phyloP scores from a whole-genome alignment of 2,113 vertebrate species.

The Microcebus murinus region DNA sequence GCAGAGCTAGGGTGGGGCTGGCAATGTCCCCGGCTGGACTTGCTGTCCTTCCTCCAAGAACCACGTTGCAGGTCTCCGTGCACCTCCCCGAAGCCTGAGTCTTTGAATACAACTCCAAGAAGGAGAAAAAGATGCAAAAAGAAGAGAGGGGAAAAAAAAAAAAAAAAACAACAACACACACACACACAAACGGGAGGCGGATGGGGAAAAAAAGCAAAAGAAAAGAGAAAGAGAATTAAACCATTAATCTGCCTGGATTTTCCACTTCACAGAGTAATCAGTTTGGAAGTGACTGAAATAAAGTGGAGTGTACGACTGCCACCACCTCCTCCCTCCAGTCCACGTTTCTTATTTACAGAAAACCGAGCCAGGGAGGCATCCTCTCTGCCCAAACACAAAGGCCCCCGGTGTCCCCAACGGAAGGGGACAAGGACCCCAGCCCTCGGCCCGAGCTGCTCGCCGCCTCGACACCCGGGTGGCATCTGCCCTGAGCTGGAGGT shows the following conservation, averaged over 20 bases:
- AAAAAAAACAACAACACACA: not conserved
- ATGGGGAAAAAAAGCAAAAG: constrained; percentile 4
- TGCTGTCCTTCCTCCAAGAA: not conserved
- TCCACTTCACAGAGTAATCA: constrained; percentile 85
- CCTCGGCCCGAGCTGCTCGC: constrained; percentile 80
- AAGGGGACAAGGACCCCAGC: constrained; percentile 83
- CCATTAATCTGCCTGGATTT: constrained; percentile 86
- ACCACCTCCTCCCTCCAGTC: constrained; percentile 46
- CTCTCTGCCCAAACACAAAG: constrained; percentile 36
- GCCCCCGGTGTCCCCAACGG: constrained; percentile 49
- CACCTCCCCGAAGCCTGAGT: not conserved
- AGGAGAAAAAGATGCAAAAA: constrained; percentile 21
- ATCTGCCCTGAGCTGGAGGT: constrained; percentile 87
- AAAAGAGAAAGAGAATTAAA: constrained; percentile 84
- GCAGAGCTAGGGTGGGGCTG: not conserved
- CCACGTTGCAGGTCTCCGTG: rapidly evolving
- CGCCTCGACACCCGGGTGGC: constrained; percentile 80
- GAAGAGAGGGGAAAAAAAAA: constrained; percentile 2
- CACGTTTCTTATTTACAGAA: constrained; percentile 83
- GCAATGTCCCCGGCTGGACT: rapidly evolving
- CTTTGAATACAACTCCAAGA: not conserved
- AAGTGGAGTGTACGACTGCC: constrained; percentile 76
- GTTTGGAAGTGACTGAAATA: constrained; percentile 87
- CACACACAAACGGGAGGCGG: not conserved
- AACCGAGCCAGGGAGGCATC: constrained; percentile 71